Evolutionary conservation across 2,888 invertebrate genomes (phyloP).

Genomic region (Stomorhina lunata): DNA sequence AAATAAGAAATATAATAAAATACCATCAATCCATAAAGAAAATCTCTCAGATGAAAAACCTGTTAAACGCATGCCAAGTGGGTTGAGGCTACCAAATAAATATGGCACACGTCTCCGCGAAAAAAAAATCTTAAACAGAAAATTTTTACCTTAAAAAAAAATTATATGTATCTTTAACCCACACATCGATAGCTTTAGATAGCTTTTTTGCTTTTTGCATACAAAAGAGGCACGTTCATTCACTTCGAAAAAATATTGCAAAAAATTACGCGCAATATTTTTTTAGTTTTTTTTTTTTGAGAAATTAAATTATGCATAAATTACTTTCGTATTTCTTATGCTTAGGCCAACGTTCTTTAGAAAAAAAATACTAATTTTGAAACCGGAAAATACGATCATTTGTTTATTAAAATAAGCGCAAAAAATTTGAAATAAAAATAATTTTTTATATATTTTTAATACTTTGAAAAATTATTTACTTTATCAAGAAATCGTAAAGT

Average conservation of each 20-base stretch:
- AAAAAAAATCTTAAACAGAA: not conserved
- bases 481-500: not conserved
- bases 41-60: conserved; percentile 53
- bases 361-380: conserved; percentile 17
- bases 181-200: conserved; percentile 7
- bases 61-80: conserved; percentile 67
- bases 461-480: conserved; percentile 10
- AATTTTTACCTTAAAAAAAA: not conserved
- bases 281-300: too few relatives aligned
- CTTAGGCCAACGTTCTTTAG: not conserved
- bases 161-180: conserved; percentile 27
- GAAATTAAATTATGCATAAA: conserved; percentile 20
- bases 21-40: conserved; percentile 35
- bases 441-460: conserved; percentile 12
- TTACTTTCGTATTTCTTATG: not conserved
- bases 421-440: not conserved
- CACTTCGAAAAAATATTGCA: conserved; percentile 13
- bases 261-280: conserved; percentile 43
- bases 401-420: not conserved
- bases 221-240: conserved; percentile 6
- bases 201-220: too few relatives aligned
- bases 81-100: conserved; percentile 58
- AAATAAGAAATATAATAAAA: too few relatives aligned
- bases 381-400: conserved; percentile 40
- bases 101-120: conserved; percentile 46